Base-by-base conservation (phyloP, 2,797 vertebrate genomes). In the Botia almorhae region DNA sequence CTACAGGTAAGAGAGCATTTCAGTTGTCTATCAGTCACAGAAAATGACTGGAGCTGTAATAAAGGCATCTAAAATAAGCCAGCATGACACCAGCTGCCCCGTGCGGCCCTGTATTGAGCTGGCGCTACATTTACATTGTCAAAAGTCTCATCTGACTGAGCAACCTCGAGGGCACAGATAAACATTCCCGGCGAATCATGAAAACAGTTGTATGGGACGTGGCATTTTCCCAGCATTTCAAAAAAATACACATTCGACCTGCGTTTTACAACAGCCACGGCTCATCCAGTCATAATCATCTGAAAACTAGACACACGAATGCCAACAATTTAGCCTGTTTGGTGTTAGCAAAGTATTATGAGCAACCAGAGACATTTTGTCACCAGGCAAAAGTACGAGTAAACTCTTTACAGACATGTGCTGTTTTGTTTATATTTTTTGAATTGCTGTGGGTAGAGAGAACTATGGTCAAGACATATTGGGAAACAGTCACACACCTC, bases 21-120 rank as follows among this genome's bases (percentile, higher is more conserved):
- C 81, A 87, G 84, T 85, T 87, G 74, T 78, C 84, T 82, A 86
- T 88, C 85, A 84, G 82, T 87, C 83, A 69, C 69, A 73, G 75
- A 74, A 86, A 82, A 84, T 85, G 79, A 84, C 86, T 78, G 73
- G 76, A 53, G 72, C 78, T 81, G 61, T 81, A 84, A 85, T 87
- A 86, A 84, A 82, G 75, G 78, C 68, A 77, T 61, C 65, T 83
- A 77, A 78, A 84, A 87, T 84, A 46, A 69, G 67, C 85, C 83
- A 51, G 58, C 76, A 64, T 78, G 56, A 78, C 77, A 78, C 72
- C 17, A 70, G 53, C 19, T 58, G 69, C 81, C 70, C 29, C 17
- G 58, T 23, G 5, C 67, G 53, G 75, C 65, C 67, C 11, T 53
- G 74, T 78, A 63, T 74, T 64, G 78, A 36, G 63, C 68, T 58